Evolutionary conservation across 2,888 invertebrate genomes (phyloP), one percentile per base, ranked within the genome.

Genomic region (Nemapogon koenigi): DNA sequence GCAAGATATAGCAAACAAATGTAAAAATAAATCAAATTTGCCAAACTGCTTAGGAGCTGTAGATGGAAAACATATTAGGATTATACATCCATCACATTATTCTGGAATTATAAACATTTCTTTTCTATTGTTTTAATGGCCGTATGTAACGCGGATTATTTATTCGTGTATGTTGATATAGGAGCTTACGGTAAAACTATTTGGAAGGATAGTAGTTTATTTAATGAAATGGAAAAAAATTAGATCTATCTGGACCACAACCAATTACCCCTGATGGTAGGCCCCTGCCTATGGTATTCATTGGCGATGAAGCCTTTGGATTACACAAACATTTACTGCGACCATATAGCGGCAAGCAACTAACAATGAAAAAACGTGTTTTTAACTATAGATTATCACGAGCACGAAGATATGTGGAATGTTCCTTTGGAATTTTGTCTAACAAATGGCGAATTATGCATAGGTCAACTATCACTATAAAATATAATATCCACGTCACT

Each of bases 1-100:
- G 48, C 36, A 35, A 40, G 42, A 47, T 43, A 45, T 46, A 43
- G 40, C 46, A 25, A 37, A 28, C 38, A 37, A 35, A 42, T 48
- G 45, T 48, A 37, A 42, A 42, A 41, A 43, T 37, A 41, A 42
- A 32, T 37, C 48, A 37, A 44, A 46, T 18, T 46, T 48, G 45
- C 46, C 48, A 30, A 39, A 49, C 45, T 45, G 43, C 41, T 36
- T 48, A 25, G 45, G 48, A 33, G 46, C 47, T 29, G 37, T 49
- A 35, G 47, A 48, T 41, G 47, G 46, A 19, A 49, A 49, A 41
- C 46, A 49, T 43, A 43, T 48, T 38, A 35, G 47, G 35, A 39
- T 49, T 42, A 47, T 44, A 18, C 37, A 47, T 39, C 48, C 49
- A 48, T 48, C 31, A 48, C 46, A 2, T 36, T 48, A 41, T 48